phyloP scores from a whole-genome alignment of 1,140 invertebrate genomes.

The Polypedilum vanderplanki region DNA sequence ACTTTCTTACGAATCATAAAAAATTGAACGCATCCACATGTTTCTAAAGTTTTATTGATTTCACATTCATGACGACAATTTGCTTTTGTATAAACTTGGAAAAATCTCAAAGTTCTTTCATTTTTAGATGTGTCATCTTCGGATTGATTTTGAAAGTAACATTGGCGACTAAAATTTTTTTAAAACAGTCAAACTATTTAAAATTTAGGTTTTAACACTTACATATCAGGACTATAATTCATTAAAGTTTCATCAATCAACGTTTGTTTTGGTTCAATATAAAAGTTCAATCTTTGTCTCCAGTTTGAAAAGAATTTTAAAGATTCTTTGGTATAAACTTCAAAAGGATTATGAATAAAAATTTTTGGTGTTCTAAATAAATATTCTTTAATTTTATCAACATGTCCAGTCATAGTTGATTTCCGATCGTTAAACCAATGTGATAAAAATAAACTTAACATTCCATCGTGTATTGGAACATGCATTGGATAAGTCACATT shows the following conservation, averaged over 20 bases:
- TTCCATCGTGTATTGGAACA: neutral
- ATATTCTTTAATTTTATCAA: neutral
- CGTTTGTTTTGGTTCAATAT: neutral
- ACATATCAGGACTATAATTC: neutral
- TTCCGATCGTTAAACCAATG: neutral
- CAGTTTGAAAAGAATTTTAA: neutral
- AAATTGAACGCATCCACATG: neutral
- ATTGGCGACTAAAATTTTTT: neutral
- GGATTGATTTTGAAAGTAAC: neutral
- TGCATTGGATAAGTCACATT: neutral
- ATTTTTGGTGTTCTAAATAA: neutral
- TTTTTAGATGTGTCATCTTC: neutral
- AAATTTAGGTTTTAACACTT: neutral
- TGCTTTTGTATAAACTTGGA: neutral
- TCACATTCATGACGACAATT: neutral
- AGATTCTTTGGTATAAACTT: neutral
- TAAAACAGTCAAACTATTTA: too few species aligned
- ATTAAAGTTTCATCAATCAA: neutral
- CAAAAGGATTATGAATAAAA: neutral
- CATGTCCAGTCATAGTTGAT: neutral
- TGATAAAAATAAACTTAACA: neutral
- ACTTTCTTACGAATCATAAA: neutral
- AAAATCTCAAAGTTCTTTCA: neutral
- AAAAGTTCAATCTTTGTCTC: neutral
- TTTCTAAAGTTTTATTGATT: neutral